Evolutionary conservation across 1,140 invertebrate genomes (phyloP), one percentile per base, ranked within the genome.

Genomic region (Anadara kagoshimensis): DNA sequence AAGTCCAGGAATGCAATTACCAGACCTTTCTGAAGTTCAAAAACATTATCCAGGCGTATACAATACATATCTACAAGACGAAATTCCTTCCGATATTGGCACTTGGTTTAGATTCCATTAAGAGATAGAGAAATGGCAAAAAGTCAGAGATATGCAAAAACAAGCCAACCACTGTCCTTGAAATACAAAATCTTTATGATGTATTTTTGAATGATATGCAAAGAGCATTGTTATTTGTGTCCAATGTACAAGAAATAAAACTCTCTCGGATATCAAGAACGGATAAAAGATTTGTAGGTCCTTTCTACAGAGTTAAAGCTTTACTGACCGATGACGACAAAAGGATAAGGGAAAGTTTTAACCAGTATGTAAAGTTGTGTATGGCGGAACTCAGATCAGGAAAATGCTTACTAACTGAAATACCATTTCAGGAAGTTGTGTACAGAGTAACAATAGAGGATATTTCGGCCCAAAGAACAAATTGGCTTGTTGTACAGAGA

Each of bases 21-120:
- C 58, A 59, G 61, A 85, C 51, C 18, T 82, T 11, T 26, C 59
- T 12, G 53, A 69, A 22, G 7, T 86, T 1, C 59, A 72, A 57
- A 29, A 66, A 29, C 63, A 26, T 0, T 87, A 81, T 73, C 65
- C 83, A 24, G 79, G 80, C 63, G 67, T 81, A 5, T 72, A 78
- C 49, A 44, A 41, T 5, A 68, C 80, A 20, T 85, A 82, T 72
- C 65, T 59, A 26, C 65, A 59, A 68, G 22, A 58, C 16, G 24
- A 43, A 56, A 57, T 64, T 5, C 41, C 53, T 43, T 49, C 54
- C 36, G n/a, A 41, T 5, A 41, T 58, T 45, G 84, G 80, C 16
- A 85, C 84, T 45, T 69, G 83, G 22, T 85, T 84, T 51, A 66
- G 84, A 26, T 80, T 61, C 84, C 84, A 26, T 69, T 86, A 12